Percentiles rank a stretch among this genome's conserved stretches.
phyloP scores from a whole-genome alignment of 2,888 invertebrate species.

The Chalcis sispes region DNA sequence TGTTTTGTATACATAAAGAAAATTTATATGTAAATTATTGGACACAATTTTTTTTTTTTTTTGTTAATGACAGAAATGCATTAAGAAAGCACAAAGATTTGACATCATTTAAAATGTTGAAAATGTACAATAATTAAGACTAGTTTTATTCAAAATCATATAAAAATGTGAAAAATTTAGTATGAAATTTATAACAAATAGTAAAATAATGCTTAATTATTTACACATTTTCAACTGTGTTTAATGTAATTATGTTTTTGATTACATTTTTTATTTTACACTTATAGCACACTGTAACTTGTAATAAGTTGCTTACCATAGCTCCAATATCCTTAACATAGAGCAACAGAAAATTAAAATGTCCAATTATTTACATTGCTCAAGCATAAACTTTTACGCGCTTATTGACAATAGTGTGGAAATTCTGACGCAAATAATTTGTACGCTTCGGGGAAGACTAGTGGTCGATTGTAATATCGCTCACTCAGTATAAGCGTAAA shows the following conservation, averaged over 20 bases:
- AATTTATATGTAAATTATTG: constrained; percentile 48
- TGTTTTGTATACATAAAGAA: constrained; percentile 23
- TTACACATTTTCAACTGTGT: constrained; percentile 27
- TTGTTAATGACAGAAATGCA: constrained; percentile 18
- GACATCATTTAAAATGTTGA: constrained; percentile 12
- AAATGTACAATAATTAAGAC: constrained; percentile 25
- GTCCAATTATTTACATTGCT: constrained; percentile 45
- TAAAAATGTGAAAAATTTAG: constrained; percentile 21
- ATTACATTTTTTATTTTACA: constrained; percentile 28
- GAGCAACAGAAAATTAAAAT: constrained; percentile 34
- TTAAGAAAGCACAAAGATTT: constrained; percentile 27
- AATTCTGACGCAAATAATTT: constrained; percentile 36
- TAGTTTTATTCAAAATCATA: constrained; percentile 15
- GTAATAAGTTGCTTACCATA: background rate
- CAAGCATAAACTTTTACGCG: constrained; percentile 1
- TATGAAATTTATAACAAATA: constrained; percentile 39
- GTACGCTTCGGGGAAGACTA: constrained; percentile 54
- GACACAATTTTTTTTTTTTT: constrained; percentile 21
- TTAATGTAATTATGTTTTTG: constrained; percentile 1
- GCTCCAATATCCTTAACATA: background rate
- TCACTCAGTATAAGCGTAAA: background rate
- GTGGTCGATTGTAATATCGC: constrained; percentile 21
- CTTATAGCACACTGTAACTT: constrained; percentile 16
- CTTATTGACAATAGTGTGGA: background rate
- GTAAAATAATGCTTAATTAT: constrained; percentile 25